Evolutionary conservation across 1,140 invertebrate species (phyloP).

Genomic region (Hirudo medicinalis): DNA sequence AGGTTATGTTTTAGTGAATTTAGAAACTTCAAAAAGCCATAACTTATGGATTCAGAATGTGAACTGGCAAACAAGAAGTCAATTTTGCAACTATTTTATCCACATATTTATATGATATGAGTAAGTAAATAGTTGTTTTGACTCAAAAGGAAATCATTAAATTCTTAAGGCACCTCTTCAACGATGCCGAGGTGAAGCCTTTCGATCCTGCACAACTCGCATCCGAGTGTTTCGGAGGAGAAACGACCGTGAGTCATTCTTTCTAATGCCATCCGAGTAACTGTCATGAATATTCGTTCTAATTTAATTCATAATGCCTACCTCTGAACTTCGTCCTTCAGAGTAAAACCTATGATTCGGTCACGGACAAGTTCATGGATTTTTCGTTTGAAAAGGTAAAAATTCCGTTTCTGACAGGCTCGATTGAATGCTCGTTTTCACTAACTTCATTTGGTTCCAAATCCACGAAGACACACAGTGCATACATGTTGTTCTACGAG

Average conservation of each 20-base stretch:
- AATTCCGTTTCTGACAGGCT: neutral
- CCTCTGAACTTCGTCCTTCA: constrained; percentile 40
- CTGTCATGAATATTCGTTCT: constrained; percentile 20
- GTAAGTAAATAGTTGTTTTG: no score
- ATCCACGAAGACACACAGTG: constrained; percentile 62
- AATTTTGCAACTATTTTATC: no score
- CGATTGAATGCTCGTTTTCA: neutral
- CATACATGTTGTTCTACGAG: constrained; percentile 94
- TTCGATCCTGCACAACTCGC: constrained; percentile 87
- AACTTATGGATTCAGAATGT: neutral
- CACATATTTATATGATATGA: no score
- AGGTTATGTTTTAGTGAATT: neutral
- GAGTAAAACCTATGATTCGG: constrained; percentile 89
- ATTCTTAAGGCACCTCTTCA: constrained; percentile 60
- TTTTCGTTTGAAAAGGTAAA: constrained; percentile 78
- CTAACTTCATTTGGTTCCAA: neutral
- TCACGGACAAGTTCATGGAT: constrained; percentile 90
- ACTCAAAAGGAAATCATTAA: neutral
- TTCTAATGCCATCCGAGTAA: neutral
- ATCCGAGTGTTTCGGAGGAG: constrained; percentile 86
- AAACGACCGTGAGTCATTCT: constrained; percentile 63
- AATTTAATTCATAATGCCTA: neutral
- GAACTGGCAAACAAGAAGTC: no score
- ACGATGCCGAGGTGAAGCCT: constrained; percentile 87
- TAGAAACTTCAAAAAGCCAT: no score